Conservation (phyloP, 2,888 invertebrate genomes). For the Tetramorium bicarinatum region DNA sequence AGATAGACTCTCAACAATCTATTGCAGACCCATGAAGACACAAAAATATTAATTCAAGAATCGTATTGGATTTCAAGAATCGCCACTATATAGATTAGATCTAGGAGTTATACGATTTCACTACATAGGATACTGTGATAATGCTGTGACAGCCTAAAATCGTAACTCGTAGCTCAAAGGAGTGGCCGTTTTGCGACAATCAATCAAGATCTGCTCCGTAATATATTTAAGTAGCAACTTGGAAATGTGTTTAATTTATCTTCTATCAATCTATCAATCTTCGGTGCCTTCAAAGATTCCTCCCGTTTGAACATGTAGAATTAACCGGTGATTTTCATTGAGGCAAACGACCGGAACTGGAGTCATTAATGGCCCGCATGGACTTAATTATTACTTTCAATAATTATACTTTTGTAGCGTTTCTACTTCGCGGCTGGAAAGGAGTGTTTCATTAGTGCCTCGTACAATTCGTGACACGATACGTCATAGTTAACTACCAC, state of each 20-base stretch:
- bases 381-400: constrained; percentile 78
- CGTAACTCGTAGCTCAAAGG: constrained; percentile 27
- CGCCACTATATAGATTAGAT: not conserved
- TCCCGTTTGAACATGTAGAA: constrained; percentile 25
- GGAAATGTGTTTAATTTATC: constrained; percentile 35
- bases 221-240: constrained; percentile 38
- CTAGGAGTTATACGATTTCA: not conserved
- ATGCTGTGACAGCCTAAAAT: constrained; percentile 29
- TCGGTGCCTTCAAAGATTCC: constrained; percentile 25
- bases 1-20: not conserved
- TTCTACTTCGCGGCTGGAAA: constrained; percentile 21
- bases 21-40: not conserved
- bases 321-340: constrained; percentile 33
- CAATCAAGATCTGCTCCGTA: constrained; percentile 42
- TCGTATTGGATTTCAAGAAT: not conserved
- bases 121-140: not conserved
- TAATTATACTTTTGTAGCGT: constrained; percentile 77
- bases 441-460: constrained; percentile 39
- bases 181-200: constrained; percentile 16
- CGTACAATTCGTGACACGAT: constrained; percentile 35
- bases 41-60: not conserved
- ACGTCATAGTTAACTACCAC: constrained; percentile 36
- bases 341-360: constrained; percentile 46
- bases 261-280: constrained; percentile 49
- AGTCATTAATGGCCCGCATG: constrained; percentile 57